Conservation (phyloP, 1,140 invertebrate species). For the Drosophila obscura region DNA sequence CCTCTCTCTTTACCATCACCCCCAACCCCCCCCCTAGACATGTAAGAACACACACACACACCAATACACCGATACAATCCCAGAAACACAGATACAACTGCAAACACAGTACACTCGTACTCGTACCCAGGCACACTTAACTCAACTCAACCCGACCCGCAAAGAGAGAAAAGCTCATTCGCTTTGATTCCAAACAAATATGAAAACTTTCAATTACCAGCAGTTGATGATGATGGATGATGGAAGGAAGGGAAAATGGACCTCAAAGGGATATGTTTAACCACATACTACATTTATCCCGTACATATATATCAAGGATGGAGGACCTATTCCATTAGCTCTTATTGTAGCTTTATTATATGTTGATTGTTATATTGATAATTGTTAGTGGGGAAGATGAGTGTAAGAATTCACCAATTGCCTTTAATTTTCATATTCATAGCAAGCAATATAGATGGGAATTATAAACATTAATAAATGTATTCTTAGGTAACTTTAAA, state of each 20-base stretch:
- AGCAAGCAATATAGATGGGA: slow-evolving; percentile 30
- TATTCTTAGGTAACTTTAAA: slow-evolving; percentile 51
- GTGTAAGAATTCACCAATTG: slow-evolving; percentile 71
- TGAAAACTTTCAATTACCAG: slow-evolving; percentile 42
- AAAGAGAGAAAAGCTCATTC: slow-evolving; percentile 2
- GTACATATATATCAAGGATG: slow-evolving; percentile 36
- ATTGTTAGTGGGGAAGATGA: slow-evolving; percentile 33
- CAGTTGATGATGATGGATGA: too few relatives aligned
- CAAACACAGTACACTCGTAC: not conserved
- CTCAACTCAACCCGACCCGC: not conserved
- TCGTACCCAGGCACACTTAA: slow-evolving; percentile 3
- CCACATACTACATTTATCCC: slow-evolving; percentile 5
- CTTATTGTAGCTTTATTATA: slow-evolving; percentile 51
- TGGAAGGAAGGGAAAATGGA: too few relatives aligned
- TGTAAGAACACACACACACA: slow-evolving; percentile 48
- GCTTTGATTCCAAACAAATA: slow-evolving; percentile 56
- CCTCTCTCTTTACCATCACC: slow-evolving; percentile 5
- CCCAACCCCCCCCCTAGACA: slow-evolving; percentile 51
- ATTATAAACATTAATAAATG: slow-evolving; percentile 1
- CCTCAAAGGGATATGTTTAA: not conserved
- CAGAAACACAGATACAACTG: slow-evolving; percentile 7
- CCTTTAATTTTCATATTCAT: slow-evolving; percentile 68
- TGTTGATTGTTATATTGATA: slow-evolving; percentile 18
- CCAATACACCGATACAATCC: slow-evolving; percentile 5
- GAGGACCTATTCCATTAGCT: slow-evolving; percentile 12